These are phyloP conservation scores for Mythimna pallens DNA, from an alignment of 2,888 invertebrate genomes.

Conservation along the genomic window DNA sequence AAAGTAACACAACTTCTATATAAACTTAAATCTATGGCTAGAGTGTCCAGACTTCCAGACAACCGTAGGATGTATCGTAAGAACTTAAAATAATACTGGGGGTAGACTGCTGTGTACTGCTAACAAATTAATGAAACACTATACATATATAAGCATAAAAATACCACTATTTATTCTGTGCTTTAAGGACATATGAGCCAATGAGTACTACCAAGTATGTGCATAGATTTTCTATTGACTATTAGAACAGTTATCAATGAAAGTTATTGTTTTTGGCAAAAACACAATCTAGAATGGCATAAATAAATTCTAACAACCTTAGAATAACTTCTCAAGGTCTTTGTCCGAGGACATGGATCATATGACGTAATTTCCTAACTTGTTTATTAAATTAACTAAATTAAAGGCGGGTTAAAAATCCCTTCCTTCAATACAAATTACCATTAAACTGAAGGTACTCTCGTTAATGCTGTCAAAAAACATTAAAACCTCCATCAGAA, in stretches of 20 bases:
- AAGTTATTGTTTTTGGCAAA: slow-evolving; percentile 51
- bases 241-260: slow-evolving; percentile 29
- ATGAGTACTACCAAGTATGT: slow-evolving; percentile 17
- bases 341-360: slow-evolving; percentile 4
- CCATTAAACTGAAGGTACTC: slow-evolving; percentile 29
- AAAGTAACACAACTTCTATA: too few species aligned
- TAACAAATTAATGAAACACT: too few species aligned
- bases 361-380: slow-evolving; percentile 22
- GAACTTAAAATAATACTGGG: too few species aligned
- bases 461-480: slow-evolving; percentile 28
- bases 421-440: slow-evolving; percentile 2
- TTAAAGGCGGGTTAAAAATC: slow-evolving; percentile 11
- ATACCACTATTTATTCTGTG: slow-evolving; percentile 3
- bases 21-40: too few species aligned
- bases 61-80: too few species aligned
- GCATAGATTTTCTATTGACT: slow-evolving; percentile 25
- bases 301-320: slow-evolving; percentile 17
- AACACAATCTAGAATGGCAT: slow-evolving; percentile 22
- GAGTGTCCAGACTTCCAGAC: too few species aligned
- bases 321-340: slow-evolving; percentile 4
- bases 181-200: slow-evolving; percentile 16
- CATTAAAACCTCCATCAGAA: slow-evolving; percentile 31
- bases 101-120: too few species aligned
- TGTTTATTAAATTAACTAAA: slow-evolving; percentile 2
- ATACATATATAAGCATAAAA: too few species aligned